Base-by-base conservation (phyloP, 2,113 vertebrate genomes). In the Osmerus mordax region DNA sequence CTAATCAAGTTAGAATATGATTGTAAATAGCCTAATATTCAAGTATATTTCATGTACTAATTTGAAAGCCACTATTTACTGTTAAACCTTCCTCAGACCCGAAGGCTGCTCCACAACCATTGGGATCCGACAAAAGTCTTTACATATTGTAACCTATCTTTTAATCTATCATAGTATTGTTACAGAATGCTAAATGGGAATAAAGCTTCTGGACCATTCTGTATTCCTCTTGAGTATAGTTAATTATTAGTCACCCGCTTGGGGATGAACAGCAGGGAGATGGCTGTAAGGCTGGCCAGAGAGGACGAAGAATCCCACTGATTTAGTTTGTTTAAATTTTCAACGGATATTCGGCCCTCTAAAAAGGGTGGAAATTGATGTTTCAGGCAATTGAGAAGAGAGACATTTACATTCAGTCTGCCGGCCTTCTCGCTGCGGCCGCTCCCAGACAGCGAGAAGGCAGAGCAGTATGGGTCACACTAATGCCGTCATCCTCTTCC, bases 271-370 rank as follows among this genome's bases (percentile, higher is more conserved):
- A 71, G 63, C 72, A 52, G 63, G 16, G 65, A 70, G 8, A 76
- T 65, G 14, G 4, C 59, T 65, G 54, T 8, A 54, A 70, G 55
- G 55, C 13, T 63, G 25, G 28, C n/a, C 16, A 58, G n/a, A 73
- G 65, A 47, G 62, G 60, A 70, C 54, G 55, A 80, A 71, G 36
- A 74, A 65, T 81, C 58, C 61, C 41, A 41, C 78, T 74, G 71
- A 86, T 83, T 83, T 66, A 70, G 81, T 86, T 86, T 83, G 76
- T 76, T 84, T 81, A 77, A 79, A 82, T 81, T 78, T 82, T 79
- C 25, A 82, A 82, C 41, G 68, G 72, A 65, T 81, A 77, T 79
- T 82, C 70, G 71, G 71, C 74, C 71, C 74, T 79, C 75, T 82
- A 79, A 78, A 78, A 79, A 72, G 76, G 73, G 76, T 71, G 74